Base-by-base conservation (phyloP, 1,140 invertebrate species). In the Papilio glaucus region DNA sequence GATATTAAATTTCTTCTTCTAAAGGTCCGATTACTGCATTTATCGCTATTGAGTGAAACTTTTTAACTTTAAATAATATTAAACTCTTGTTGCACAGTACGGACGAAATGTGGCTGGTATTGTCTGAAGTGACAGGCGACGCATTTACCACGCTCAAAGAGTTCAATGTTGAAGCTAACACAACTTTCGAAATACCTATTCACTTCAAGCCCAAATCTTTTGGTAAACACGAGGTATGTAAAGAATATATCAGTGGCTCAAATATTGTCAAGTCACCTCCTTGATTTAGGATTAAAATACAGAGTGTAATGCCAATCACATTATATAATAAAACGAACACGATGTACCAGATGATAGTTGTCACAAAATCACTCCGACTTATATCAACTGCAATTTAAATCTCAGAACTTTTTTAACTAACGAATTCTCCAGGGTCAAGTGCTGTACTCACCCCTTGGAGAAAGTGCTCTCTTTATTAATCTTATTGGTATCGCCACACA, bases 181-280 rank as follows among this genome's bases (percentile, higher is more conserved):
- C 86, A 5, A 85, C 79, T 0, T 89, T 88, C 63, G 81, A 90
- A 5, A 89, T 92, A 37, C 90, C 90, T 0, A 74, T 92, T 29
- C 74, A 84, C 75, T 92, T 90, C 57, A 91, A 88, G 53, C 90
- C 90, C 1, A 92, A 88, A 75, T 81, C 71, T 60, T 84, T 89
- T 21, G 89, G 86, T 2, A 88, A 83, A 74, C 87, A 91, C 62
- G 87, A 92, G 84, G 90, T 90, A 76, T 62, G 49, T 24, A 53
- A 12, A 9, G n/a, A n/a, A n/a, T n/a, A n/a, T n/a, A n/a, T n/a
- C n/a, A n/a, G n/a, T n/a, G n/a, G n/a, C n/a, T n/a, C n/a, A n/a
- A n/a, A n/a, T n/a, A n/a, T n/a, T n/a, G n/a, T n/a, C n/a, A n/a
- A n/a, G n/a, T n/a, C n/a, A n/a, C n/a, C n/a, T n/a, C n/a, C n/a